Base-by-base conservation (phyloP, 2,113 vertebrate species). In the Zapus hudsonius region DNA sequence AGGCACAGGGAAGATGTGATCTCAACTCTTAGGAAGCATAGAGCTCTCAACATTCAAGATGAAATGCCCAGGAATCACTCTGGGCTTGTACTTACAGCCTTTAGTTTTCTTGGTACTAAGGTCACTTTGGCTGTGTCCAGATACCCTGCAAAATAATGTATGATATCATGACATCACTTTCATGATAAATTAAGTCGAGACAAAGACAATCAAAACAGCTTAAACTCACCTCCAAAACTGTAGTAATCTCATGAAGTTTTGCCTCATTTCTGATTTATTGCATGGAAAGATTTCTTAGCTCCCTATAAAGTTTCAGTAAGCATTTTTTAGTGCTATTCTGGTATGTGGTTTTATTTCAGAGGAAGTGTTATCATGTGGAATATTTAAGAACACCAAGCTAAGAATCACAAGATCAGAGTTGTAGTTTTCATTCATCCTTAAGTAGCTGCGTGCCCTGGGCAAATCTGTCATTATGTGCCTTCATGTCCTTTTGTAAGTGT, bases 281-380 rank as follows among this genome's bases (percentile, higher is more conserved):
- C 16, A 42, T 66, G 36, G 13, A 76, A 64, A 91, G 73, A 57
- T 31, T 75, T 93, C 94, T 86, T 57, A 84, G 42, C 73, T 87
- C 29, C 5, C 63, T 31, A 20, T 47, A 85, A 66, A 17, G 19
- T 59, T n/a, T 93, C 75, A 72, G 31, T 63, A 89, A 73, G 87
- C 64, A 73, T 67, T 42, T 44, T 38, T 79, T 90, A 80, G 4
- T 84, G 67, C 74, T 52, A 55, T 27, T 44, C 9, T 61, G 57
- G 61, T 36, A 84, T 29, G 12, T 57, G 44, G n/a, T 42, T 87
- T 87, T 94, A 72, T 85, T 84, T 83, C 70, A 74, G 36, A 81
- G 40, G 73, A 91, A 69, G 64, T 73, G 29, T 42, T 76, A 10
- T 72, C 66, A 66, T 85, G 19, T 70, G 25, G 55, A 59, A 64